A percentile compares a stretch with the other conserved stretches of the same genome.
These are phyloP conservation scores for Neosalanx taihuensis DNA, from an alignment of 2,797 vertebrate species.

Conservation along the genomic window DNA sequence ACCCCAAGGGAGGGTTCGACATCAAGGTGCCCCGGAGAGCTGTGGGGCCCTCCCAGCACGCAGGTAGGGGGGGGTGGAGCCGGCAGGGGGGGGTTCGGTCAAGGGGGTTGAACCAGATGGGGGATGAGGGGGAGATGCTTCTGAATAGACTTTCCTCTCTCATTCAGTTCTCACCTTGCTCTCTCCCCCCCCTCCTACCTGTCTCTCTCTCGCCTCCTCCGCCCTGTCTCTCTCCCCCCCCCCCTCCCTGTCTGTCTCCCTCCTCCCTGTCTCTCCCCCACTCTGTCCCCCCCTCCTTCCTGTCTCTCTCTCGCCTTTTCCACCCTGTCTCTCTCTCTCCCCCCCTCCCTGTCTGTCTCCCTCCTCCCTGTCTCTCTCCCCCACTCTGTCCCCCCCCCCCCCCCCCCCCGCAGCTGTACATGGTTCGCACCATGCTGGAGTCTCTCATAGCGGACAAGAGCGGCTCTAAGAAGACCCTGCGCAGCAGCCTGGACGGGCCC, in stretches of 20 bases:
- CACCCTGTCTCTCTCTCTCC: not conserved
- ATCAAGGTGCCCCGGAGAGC: conserved; percentile 97
- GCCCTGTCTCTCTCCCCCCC: too few species aligned
- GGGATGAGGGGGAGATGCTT: too few species aligned
- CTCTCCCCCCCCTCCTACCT: not conserved
- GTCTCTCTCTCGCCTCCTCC: not conserved
- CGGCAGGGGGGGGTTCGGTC: not conserved
- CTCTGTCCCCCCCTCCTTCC: not conserved
- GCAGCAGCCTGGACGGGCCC: conserved; percentile 95
- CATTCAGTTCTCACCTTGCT: not conserved
- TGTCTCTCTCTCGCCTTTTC: not conserved
- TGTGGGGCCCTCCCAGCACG: conserved; percentile 96
- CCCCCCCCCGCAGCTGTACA: conserved; percentile 81
- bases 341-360: not conserved
- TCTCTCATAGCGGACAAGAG: conserved; percentile 98
- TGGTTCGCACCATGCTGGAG: conserved; percentile 98
- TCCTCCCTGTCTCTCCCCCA: too few species aligned
- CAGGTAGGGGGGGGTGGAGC: conserved; percentile 75
- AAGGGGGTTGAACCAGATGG: not conserved
- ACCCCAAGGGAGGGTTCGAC: conserved; percentile 98
- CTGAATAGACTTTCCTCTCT: not conserved
- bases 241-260: not conserved
- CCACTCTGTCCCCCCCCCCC: not conserved
- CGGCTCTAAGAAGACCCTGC: conserved; percentile 95
- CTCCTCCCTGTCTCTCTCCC: not conserved